A percentile compares a stretch with the other conserved stretches of the same genome.
Conservation (phyloP, 1,140 invertebrate species). For the Apis dorsata region DNA sequence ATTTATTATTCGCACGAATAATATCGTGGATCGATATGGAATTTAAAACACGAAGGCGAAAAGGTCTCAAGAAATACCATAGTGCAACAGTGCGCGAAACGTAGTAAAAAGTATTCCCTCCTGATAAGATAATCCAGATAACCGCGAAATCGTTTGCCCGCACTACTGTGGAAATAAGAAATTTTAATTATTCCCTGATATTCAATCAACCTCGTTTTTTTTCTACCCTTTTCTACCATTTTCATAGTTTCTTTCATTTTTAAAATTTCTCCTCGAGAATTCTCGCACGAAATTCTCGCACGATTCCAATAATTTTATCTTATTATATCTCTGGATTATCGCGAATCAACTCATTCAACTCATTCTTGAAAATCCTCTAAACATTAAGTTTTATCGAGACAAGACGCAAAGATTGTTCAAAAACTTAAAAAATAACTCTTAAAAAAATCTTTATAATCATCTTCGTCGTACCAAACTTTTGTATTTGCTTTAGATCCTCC, state of each 20-base stretch:
- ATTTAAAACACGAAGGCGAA: neutral
- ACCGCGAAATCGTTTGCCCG: conserved; percentile 11
- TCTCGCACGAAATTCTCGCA: neutral
- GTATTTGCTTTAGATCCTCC: too few relatives aligned
- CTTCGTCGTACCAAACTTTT: too few relatives aligned
- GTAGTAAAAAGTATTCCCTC: neutral
- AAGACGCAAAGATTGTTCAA: too few relatives aligned
- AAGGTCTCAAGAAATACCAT: neutral
- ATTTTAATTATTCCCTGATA: neutral
- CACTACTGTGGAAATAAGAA: neutral
- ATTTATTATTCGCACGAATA: neutral
- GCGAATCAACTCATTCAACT: too few relatives aligned
- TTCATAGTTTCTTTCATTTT: neutral
- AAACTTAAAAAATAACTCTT: too few relatives aligned
- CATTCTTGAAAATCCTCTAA: too few relatives aligned
- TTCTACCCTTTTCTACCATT: neutral
- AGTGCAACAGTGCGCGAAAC: neutral
- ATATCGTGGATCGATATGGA: neutral
- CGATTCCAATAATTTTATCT: too few relatives aligned
- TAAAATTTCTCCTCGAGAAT: neutral
- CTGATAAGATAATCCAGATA: conserved; percentile 23
- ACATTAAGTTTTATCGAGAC: too few relatives aligned
- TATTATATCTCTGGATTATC: too few relatives aligned
- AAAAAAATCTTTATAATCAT: too few relatives aligned
- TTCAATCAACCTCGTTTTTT: neutral